Conservation (phyloP, 1,140 invertebrate species). For the Manduca sexta region DNA sequence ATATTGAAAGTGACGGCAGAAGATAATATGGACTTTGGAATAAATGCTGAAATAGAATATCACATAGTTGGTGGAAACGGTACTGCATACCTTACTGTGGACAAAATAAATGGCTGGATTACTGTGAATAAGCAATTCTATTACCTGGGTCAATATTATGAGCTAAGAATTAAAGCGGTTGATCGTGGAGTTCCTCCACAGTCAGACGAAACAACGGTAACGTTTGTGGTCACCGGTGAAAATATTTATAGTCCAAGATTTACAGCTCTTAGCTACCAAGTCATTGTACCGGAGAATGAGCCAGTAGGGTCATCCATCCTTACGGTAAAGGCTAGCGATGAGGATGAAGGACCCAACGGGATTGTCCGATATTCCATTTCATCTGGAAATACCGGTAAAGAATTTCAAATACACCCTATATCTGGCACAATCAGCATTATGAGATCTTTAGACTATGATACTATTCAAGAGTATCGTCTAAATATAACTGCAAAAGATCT, state of each 20-base stretch:
- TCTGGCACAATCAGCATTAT: conserved; percentile 87
- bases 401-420: conserved; percentile 85
- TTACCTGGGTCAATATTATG: conserved; percentile 77
- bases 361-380: conserved; percentile 89
- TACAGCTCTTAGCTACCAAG: conserved; percentile 88
- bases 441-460: conserved; percentile 90
- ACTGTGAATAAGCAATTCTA: conserved; percentile 78
- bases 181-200: conserved; percentile 92
- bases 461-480: conserved; percentile 85
- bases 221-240: conserved; percentile 87
- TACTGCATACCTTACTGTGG: conserved; percentile 84
- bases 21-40: conserved; percentile 86
- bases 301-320: conserved; percentile 88
- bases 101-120: conserved; percentile 85
- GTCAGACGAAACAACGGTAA: conserved; percentile 81
- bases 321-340: conserved; percentile 88
- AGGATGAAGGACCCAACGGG: conserved; percentile 91
- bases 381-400: conserved; percentile 83
- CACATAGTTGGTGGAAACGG: conserved; percentile 84
- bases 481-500: conserved; percentile 92
- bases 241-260: conserved; percentile 89
- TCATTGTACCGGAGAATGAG: conserved; percentile 93
- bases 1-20: conserved; percentile 83
- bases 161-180: conserved; percentile 81
- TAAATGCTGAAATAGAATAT: conserved; percentile 92